Base-by-base conservation (phyloP, 2,113 vertebrate species). In the Gopherus flavomarginatus region DNA sequence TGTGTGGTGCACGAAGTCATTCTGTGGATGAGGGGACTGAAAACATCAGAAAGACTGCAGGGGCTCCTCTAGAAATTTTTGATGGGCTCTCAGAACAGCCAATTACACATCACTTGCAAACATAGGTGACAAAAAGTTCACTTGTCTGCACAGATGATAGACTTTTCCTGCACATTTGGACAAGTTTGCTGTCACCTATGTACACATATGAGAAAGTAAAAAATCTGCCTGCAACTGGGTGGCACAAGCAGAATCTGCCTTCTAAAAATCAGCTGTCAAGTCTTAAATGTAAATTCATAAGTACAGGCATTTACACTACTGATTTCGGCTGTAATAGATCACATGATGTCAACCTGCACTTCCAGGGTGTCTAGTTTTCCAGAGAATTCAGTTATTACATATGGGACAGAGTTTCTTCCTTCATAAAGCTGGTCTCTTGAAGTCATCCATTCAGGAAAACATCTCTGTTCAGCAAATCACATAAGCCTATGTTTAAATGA, bases 231-330 rank as follows among this genome's bases (percentile, higher is more conserved):
- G 8, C 13, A 69, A 2, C 1, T 3, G 6, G 5, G 0, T 8
- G 49, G 19, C 31, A 87, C 27, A n/a, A 86, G 1, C 21, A 78
- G 44, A 22, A 47, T 12, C 12, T 14, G 3, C 83, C 35, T 84
- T 77, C 53, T 42, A 47, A 62, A 59, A 65, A 54, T 1, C 72
- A n/a, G 2, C 12, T 17, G 2, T 27, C 35, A 4, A 91, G 6
- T 31, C 38, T 47, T 1, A 31, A 24, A 0, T 0, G 7, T 0
- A 44, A 53, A 38, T 13, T 0, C 17, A 6, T 6, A 4, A 57
- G 83, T 21, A 35, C 38, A 8, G 1, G 44, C 72, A 3, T 75
- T 91, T 26, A 3, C 78, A 0, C 13, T 4, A 6, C n/a, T 0
- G 35, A 3, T 38, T 81, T 5, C 0, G 87, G 49, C 62, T 2